These are phyloP conservation scores for Drosophila cognata DNA, from an alignment of 2,888 invertebrate genomes.

Conservation along the genomic window DNA sequence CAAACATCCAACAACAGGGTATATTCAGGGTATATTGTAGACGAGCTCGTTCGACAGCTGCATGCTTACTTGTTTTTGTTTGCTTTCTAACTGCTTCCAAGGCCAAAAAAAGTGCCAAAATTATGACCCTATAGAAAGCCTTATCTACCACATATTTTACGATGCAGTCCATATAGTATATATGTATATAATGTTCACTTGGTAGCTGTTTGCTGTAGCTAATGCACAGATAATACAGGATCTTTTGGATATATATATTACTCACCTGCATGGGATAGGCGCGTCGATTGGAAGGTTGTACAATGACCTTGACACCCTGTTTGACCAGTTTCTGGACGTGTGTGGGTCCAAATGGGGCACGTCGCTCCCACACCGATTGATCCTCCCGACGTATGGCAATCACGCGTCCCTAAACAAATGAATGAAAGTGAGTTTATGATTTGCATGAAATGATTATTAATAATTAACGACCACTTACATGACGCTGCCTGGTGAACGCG, in stretches of 20 bases:
- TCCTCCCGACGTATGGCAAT: slow-evolving; percentile 96
- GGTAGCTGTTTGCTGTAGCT: slow-evolving; percentile 19
- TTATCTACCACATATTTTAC: slow-evolving; percentile 67
- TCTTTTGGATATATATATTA: background rate
- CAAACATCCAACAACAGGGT: no score
- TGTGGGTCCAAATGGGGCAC: slow-evolving; percentile 96
- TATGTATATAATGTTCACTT: background rate
- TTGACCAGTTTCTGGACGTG: slow-evolving; percentile 95
- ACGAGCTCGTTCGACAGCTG: no score
- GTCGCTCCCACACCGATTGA: slow-evolving; percentile 97
- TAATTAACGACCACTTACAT: slow-evolving; percentile 73
- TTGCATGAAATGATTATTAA: background rate
- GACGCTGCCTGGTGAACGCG: slow-evolving; percentile 77
- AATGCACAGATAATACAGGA: background rate
- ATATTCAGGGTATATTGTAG: no score
- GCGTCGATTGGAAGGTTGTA: slow-evolving; percentile 98
- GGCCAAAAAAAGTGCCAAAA: slow-evolving; percentile 61
- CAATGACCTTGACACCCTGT: slow-evolving; percentile 96
- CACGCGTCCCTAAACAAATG: slow-evolving; percentile 87
- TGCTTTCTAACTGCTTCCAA: slow-evolving; percentile 51
- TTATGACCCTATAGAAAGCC: slow-evolving; percentile 35
- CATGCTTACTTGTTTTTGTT: no score
- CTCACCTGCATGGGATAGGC: slow-evolving; percentile 98
- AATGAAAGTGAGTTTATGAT: background rate
- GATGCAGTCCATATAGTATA: slow-evolving; percentile 41